A percentile compares a stretch with the other conserved stretches of the same genome.
Evolutionary conservation across 1,140 invertebrate species (phyloP).

Genomic region (Euschistus heros): DNA sequence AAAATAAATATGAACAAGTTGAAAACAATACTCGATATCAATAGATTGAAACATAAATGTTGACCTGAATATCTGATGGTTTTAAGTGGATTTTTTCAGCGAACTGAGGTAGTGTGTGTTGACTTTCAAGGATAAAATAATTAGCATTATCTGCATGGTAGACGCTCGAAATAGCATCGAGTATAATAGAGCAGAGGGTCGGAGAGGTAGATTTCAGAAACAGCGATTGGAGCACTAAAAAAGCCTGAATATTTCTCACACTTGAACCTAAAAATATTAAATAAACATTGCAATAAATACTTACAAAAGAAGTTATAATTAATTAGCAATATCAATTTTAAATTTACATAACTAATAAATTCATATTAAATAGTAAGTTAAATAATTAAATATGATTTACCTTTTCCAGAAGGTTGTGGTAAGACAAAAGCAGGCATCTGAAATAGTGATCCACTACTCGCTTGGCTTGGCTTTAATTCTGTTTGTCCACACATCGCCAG

Average conservation of each 20-base stretch:
- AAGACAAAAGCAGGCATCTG: slow-evolving; percentile 86
- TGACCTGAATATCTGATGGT: slow-evolving; percentile 73
- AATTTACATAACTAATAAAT: not conserved
- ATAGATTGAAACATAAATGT: not conserved
- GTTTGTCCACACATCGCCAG: slow-evolving; percentile 87
- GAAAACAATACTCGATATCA: not conserved
- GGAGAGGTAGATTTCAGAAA: slow-evolving; percentile 82
- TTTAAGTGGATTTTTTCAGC: slow-evolving; percentile 90
- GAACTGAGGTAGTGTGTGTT: slow-evolving; percentile 91
- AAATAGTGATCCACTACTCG: slow-evolving; percentile 78
- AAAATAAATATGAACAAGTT: not conserved
- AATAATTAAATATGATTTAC: slow-evolving; percentile 38
- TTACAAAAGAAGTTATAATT: not conserved
- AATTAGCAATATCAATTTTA: no score
- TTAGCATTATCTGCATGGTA: slow-evolving; percentile 97
- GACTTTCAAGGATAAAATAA: slow-evolving; percentile 95
- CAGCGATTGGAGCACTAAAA: slow-evolving; percentile 87
- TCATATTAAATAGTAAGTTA: not conserved
- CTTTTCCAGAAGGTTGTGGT: slow-evolving; percentile 79
- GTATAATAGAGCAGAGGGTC: slow-evolving; percentile 73
- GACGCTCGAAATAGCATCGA: slow-evolving; percentile 92
- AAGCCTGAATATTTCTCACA: slow-evolving; percentile 88
- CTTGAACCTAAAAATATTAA: slow-evolving; percentile 44
- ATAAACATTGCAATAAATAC: not conserved
- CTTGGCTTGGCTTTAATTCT: slow-evolving; percentile 73